Percentiles rank a stretch among this genome's conserved stretches.
These are phyloP conservation scores for Nezara viridula DNA, from an alignment of 2,888 invertebrate genomes.

Conservation along the genomic window DNA sequence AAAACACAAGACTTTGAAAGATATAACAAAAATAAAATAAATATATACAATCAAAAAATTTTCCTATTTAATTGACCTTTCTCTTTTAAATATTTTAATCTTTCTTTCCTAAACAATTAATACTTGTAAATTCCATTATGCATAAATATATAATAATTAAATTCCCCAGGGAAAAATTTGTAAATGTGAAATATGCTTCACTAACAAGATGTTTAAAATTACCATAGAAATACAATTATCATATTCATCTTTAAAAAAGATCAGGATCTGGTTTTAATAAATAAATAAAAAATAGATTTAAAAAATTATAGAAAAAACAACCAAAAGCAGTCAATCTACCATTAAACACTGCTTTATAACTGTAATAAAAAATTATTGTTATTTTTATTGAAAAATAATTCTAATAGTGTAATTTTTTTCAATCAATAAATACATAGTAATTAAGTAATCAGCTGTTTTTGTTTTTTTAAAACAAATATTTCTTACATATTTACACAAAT, in stretches of 20 bases:
- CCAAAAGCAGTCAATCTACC: background rate
- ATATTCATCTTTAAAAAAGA: background rate
- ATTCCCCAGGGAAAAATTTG: background rate
- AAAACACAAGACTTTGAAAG: background rate
- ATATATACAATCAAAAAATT: conserved; percentile 20
- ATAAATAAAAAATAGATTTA: background rate
- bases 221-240: background rate
- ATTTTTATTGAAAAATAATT: background rate
- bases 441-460: conserved; percentile 2
- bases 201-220: background rate
- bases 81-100: background rate
- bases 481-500: conserved; percentile 51
- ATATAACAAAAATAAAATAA: conserved; percentile 22
- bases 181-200: background rate
- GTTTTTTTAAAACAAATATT: background rate
- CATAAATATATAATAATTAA: background rate
- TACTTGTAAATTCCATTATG: background rate
- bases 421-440: conserved; percentile 5
- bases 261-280: background rate
- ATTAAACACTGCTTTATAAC: background rate
- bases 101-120: background rate
- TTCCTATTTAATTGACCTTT: conserved; percentile 13
- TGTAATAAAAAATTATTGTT: background rate
- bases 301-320: background rate
- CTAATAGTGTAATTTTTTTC: background rate